Evolutionary conservation across 2,113 vertebrate genomes (phyloP).

Genomic region (Pituophis catenifer): DNA sequence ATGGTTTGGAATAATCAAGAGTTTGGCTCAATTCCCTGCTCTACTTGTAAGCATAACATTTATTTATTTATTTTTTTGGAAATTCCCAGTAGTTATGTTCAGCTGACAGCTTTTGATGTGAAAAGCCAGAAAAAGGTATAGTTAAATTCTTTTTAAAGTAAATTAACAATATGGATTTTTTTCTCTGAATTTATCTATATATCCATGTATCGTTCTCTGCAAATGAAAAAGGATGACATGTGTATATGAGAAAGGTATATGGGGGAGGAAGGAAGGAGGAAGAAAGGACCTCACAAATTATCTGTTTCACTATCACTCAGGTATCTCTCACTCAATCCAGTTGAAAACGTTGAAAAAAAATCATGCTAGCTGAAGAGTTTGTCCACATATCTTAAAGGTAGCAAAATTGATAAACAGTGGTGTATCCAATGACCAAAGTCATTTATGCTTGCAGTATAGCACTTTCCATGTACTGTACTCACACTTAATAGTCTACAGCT

Average conservation of each 20-base stretch:
- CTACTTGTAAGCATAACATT: neutral
- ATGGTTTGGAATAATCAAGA: neutral
- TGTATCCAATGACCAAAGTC: neutral
- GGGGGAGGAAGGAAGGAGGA: neutral
- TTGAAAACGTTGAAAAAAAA: neutral
- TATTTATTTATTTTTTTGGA: too few species aligned
- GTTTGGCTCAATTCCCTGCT: neutral
- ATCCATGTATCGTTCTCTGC: neutral
- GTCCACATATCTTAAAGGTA: neutral
- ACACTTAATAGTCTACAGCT: neutral
- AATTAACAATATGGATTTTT: neutral
- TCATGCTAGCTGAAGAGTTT: neutral
- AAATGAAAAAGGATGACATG: neutral
- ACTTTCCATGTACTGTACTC: neutral
- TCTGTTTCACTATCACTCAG: neutral
- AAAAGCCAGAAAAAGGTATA: neutral
- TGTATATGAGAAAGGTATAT: neutral
- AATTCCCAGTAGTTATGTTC: neutral
- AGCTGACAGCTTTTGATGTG: neutral
- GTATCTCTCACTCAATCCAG: neutral
- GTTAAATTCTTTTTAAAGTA: neutral
- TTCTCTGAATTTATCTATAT: neutral
- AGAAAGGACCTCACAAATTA: neutral
- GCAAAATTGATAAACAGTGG: neutral
- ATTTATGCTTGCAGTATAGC: neutral